phyloP scores from a whole-genome alignment of 2,888 invertebrate genomes.

The Parnassius glacialis region DNA sequence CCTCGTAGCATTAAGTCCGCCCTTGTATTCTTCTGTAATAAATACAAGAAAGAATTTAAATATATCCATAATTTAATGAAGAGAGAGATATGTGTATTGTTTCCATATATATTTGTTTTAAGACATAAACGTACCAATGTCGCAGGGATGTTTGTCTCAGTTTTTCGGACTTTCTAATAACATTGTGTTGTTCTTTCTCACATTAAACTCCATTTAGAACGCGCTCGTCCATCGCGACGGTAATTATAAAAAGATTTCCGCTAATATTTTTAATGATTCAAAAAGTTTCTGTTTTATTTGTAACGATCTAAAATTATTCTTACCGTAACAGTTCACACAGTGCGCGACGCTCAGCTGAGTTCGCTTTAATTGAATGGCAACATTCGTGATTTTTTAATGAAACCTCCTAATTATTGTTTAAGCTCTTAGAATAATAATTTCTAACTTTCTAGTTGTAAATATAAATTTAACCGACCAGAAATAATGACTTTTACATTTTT shows the following conservation, averaged over 20 bases:
- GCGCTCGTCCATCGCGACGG: slow-evolving; percentile 32
- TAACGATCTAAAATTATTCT: slow-evolving; percentile 40
- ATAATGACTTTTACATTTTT: slow-evolving; percentile 13
- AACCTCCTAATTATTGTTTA: slow-evolving; percentile 48
- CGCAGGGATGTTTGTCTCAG: slow-evolving; percentile 15
- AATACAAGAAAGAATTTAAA: too few relatives aligned
- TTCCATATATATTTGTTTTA: neutral
- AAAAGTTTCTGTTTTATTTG: slow-evolving; percentile 30
- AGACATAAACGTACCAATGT: slow-evolving; percentile 20
- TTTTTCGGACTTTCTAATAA: slow-evolving; percentile 24
- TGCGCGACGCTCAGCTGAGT: slow-evolving; percentile 35
- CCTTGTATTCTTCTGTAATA: too few relatives aligned
- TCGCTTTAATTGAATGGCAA: slow-evolving; percentile 40
- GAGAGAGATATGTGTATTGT: too few relatives aligned
- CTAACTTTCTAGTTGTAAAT: slow-evolving; percentile 68
- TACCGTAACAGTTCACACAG: slow-evolving; percentile 43
- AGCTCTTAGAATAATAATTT: slow-evolving; percentile 36
- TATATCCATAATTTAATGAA: too few relatives aligned
- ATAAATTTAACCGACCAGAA: slow-evolving; percentile 42
- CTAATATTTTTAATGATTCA: slow-evolving; percentile 41
- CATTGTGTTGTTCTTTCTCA: slow-evolving; percentile 39
- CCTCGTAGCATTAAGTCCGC: too few relatives aligned
- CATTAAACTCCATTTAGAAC: slow-evolving; percentile 33
- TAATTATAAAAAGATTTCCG: slow-evolving; percentile 42
- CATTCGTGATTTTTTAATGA: slow-evolving; percentile 49